Evolutionary conservation across 2,888 invertebrate genomes (phyloP).

Genomic region (Helobdella robusta): DNA sequence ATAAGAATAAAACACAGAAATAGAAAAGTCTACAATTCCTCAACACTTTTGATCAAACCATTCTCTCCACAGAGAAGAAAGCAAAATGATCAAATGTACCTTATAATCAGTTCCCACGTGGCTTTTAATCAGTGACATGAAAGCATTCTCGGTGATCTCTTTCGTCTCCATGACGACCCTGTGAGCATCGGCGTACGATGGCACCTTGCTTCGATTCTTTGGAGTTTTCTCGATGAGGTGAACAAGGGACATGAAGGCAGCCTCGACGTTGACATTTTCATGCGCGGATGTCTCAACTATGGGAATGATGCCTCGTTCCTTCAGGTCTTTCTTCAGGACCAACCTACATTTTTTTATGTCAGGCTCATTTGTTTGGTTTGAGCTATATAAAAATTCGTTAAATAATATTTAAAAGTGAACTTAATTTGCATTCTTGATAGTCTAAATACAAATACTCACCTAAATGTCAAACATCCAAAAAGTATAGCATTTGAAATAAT

Average conservation of each 20-base stretch:
- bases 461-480: background rate
- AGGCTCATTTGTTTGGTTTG: background rate
- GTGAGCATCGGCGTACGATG: slow-evolving; percentile 72
- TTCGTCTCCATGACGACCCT: slow-evolving; percentile 63
- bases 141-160: slow-evolving; percentile 80
- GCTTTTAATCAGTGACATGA: slow-evolving; percentile 72
- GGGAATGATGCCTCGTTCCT: slow-evolving; percentile 55
- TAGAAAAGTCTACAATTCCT: too few relatives aligned
- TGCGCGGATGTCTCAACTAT: slow-evolving; percentile 89
- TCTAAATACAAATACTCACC: too few relatives aligned
- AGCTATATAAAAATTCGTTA: too few relatives aligned
- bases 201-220: slow-evolving; percentile 56
- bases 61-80: too few relatives aligned
- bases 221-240: slow-evolving; percentile 86
- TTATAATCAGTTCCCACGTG: slow-evolving; percentile 61
- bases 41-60: too few relatives aligned
- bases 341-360: background rate
- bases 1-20: too few relatives aligned
- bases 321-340: slow-evolving; percentile 67
- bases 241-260: slow-evolving; percentile 73
- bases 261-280: slow-evolving; percentile 88
- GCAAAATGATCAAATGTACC: slow-evolving; percentile 6
- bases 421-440: too few relatives aligned
- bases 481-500: background rate
- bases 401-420: too few relatives aligned